Evolutionary conservation across 1,140 invertebrate genomes (phyloP).

Genomic region (Monomorium pharaonis): DNA sequence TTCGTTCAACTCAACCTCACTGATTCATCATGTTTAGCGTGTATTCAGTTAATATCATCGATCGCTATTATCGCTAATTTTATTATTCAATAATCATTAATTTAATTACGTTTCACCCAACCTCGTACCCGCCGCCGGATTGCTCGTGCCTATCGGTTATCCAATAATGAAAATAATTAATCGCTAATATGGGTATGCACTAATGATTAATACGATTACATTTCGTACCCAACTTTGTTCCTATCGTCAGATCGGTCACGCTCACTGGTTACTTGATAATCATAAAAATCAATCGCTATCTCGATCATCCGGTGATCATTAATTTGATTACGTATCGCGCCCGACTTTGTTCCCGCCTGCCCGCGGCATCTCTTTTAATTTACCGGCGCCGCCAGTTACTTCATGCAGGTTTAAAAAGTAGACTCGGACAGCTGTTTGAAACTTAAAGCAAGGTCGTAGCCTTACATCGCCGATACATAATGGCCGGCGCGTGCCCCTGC

Average conservation of each 20-base stretch:
- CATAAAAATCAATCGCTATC: slow-evolving; percentile 1
- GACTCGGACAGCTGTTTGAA: slow-evolving; percentile 79
- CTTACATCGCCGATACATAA: slow-evolving; percentile 69
- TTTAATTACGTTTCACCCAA: background rate
- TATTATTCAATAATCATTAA: slow-evolving; percentile 13
- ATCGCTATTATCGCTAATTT: slow-evolving; percentile 22
- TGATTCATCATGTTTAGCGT: background rate
- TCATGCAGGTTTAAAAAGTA: slow-evolving; percentile 69
- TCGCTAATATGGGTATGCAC: background rate
- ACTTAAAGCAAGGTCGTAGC: slow-evolving; percentile 80
- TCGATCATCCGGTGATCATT: background rate
- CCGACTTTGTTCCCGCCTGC: slow-evolving; percentile 11
- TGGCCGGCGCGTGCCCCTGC: slow-evolving; percentile 34
- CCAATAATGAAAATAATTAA: slow-evolving; percentile 26
- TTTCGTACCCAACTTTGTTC: background rate
- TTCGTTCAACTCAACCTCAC: background rate
- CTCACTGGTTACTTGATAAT: background rate
- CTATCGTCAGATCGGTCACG: background rate
- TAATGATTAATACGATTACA: slow-evolving; percentile 6
- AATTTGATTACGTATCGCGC: slow-evolving; percentile 42
- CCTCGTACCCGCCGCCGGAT: background rate
- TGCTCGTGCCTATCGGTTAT: background rate
- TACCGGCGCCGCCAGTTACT: slow-evolving; percentile 24
- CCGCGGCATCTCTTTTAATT: slow-evolving; percentile 3
- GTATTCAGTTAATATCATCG: slow-evolving; percentile 11